These are phyloP conservation scores for Drosophila pseudotalamancana DNA, from an alignment of 2,888 invertebrate genomes.

Conservation along the genomic window DNA sequence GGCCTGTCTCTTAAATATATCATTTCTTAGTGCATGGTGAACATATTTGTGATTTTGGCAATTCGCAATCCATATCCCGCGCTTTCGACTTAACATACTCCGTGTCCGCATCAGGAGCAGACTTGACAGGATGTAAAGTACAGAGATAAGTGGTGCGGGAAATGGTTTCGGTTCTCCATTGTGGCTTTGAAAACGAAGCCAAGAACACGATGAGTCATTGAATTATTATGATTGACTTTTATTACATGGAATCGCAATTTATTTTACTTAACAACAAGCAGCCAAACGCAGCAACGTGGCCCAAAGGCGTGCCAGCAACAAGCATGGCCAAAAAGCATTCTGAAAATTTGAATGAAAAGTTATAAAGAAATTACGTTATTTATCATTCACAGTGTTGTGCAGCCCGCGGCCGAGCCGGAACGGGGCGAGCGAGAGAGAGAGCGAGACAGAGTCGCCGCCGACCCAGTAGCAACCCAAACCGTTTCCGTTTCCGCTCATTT, in stretches of 20 bases:
- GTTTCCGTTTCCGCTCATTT: constrained; percentile 77
- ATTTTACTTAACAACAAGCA: constrained; percentile 77
- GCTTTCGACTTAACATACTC: constrained; percentile 12
- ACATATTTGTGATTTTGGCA: no score
- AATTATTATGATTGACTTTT: constrained; percentile 81
- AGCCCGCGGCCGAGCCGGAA: constrained; percentile 23
- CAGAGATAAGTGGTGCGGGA: constrained; percentile 11
- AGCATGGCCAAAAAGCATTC: constrained; percentile 49
- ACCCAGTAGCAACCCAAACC: constrained; percentile 60
- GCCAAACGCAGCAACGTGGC: constrained; percentile 26
- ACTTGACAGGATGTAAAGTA: background rate
- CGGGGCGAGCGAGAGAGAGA: constrained; percentile 1
- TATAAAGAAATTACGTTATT: constrained; percentile 78
- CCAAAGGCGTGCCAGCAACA: constrained; percentile 35
- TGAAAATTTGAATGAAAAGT: constrained; percentile 75
- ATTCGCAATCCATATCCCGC: background rate
- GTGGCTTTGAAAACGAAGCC: constrained; percentile 27
- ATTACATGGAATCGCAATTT: constrained; percentile 78
- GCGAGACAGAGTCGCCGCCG: constrained; percentile 16
- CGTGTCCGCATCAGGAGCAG: constrained; percentile 5
- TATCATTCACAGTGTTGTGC: constrained; percentile 69
- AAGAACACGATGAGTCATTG: constrained; percentile 66
- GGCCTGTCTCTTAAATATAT: no score
- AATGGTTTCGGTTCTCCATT: constrained; percentile 21
- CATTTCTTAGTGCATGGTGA: background rate